Evolutionary conservation across 2,113 vertebrate species (phyloP), one percentile per base, ranked within the genome.

Genomic region (Rhizomys pruinosus): DNA sequence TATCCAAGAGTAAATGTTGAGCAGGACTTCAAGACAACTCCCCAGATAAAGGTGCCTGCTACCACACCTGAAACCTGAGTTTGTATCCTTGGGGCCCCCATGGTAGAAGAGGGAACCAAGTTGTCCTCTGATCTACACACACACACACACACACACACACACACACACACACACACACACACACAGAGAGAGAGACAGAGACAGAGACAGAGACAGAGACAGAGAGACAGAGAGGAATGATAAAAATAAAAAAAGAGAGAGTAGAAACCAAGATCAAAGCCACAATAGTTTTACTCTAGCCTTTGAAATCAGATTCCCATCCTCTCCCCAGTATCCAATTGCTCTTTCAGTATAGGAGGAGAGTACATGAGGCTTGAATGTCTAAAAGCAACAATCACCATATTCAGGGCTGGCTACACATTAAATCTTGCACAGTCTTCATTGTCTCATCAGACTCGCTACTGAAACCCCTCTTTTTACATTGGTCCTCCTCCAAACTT

Each of bases 291-390:
- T 25, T 87, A 61, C 81, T 64, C 29, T 90, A 29, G 0, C 80
- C 61, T 91, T 78, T 87, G 87, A 89, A 84, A 42, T 84, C n/a
- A 69, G 32, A 63, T 32, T 80, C 39, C 52, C 15, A 1, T 61
- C 39, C 11, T 34, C 34, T 63, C 57, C 39, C 16, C 71, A 25
- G 16, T 47, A n/a, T 47, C 42, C 22, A 88, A 8, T 73, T 90
- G 29, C 44, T 76, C 17, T 92, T 72, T 92, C 37, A 27, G 1
- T n/a, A 20, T 55, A 3, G 37, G 16, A 64, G 32, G 7, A 22
- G 95, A 66, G 52, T 34, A 85, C 11, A 55, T 27, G 57, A 72
- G 17, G 16, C n/a, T 73, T 94, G 39, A 82, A 91, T 76, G 59
- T n/a, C n/a, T 69, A 81, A 95, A 74, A 72, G 44, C 52, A 37